Conservation (phyloP, 2,113 vertebrate species). For the Bufo gargarizans region DNA sequence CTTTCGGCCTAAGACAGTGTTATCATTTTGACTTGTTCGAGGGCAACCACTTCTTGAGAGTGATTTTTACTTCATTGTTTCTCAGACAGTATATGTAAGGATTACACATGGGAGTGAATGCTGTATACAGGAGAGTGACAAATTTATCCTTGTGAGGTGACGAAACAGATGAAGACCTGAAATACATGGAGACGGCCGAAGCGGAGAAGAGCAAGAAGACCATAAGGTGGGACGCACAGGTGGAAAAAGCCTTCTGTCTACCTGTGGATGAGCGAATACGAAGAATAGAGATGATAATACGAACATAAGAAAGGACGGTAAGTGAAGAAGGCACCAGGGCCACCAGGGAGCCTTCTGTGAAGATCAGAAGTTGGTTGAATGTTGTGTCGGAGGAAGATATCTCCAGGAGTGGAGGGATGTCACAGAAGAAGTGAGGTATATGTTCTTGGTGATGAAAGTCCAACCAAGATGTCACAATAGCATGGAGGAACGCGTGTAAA, state of each 20-base stretch:
- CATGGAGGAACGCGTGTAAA: slow-evolving; percentile 19
- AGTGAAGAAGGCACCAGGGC: slow-evolving; percentile 11
- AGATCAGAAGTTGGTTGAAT: slow-evolving; percentile 20
- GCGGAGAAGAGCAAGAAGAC: slow-evolving; percentile 24
- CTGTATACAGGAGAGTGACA: slow-evolving; percentile 45
- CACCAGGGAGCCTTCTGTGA: not conserved
- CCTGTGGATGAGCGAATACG: slow-evolving; percentile 22
- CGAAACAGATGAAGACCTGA: not conserved
- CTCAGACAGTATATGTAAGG: slow-evolving; percentile 56
- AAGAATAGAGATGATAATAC: slow-evolving; percentile 25
- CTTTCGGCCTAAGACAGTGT: too few relatives aligned
- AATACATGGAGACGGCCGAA: slow-evolving; percentile 35
- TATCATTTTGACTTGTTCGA: not conserved
- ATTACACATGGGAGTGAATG: slow-evolving; percentile 47
- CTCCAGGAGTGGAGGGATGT: slow-evolving; percentile 36
- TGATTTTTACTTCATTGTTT: slow-evolving; percentile 46
- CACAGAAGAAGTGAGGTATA: slow-evolving; percentile 48
- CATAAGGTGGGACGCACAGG: slow-evolving; percentile 34
- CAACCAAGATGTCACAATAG: not conserved
- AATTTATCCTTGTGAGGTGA: not conserved
- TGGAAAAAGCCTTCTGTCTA: slow-evolving; percentile 49
- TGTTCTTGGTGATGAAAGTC: not conserved
- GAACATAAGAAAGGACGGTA: slow-evolving; percentile 20
- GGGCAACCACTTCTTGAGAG: not conserved
- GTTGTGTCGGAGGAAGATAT: slow-evolving; percentile 17